Conservation (phyloP, 2,888 invertebrate species). For the Tortricodes alternella region DNA sequence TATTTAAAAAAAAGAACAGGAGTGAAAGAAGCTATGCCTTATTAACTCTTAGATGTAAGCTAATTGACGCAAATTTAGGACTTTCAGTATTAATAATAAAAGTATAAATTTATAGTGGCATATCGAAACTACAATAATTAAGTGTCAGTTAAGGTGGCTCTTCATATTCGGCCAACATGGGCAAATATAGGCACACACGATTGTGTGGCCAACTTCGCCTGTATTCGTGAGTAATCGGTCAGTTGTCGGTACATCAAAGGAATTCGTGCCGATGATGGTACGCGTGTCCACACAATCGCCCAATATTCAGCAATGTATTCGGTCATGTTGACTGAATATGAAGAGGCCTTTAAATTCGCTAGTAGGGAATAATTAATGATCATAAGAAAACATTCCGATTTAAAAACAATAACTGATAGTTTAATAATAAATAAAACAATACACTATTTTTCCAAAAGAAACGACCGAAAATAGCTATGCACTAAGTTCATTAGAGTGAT, state of each 20-base stretch:
- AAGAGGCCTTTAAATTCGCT: no score
- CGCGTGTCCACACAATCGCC: no score
- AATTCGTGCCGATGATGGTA: no score
- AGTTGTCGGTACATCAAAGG: no score
- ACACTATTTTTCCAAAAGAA: slow-evolving; percentile 36
- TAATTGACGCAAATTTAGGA: slow-evolving; percentile 52
- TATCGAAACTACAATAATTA: slow-evolving; percentile 50
- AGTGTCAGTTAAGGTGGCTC: no score
- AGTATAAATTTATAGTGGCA: slow-evolving; percentile 59
- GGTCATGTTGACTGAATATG: no score
- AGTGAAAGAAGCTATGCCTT: slow-evolving; percentile 58
- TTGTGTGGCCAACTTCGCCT: no score
- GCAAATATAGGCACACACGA: no score
- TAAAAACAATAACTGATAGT: slow-evolving; percentile 41
- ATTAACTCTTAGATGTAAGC: slow-evolving; percentile 42
- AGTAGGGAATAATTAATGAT: slow-evolving; percentile 38
- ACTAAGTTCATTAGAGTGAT: neutral
- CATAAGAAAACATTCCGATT: slow-evolving; percentile 45
- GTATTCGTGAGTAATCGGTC: no score
- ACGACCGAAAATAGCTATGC: slow-evolving; percentile 16
- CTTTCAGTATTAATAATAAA: slow-evolving; percentile 70
- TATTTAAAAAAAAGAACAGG: slow-evolving; percentile 28
- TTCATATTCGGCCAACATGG: no score
- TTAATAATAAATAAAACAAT: slow-evolving; percentile 22
- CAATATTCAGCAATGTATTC: no score